These are phyloP conservation scores for Spodoptera littoralis DNA, from an alignment of 2,888 invertebrate species.

Conservation along the genomic window DNA sequence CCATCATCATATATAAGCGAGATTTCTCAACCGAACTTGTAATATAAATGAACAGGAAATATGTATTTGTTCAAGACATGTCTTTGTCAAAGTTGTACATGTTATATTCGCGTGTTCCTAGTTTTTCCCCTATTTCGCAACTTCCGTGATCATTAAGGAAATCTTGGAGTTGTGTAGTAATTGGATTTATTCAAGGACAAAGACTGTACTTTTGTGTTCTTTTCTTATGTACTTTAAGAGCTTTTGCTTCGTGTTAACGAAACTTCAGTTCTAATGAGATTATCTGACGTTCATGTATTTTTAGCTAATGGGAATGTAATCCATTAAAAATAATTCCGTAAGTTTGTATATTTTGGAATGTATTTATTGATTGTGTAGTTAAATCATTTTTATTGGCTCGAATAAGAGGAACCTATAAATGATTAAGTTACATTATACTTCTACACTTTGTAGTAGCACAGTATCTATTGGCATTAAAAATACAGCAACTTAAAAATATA, in stretches of 20 bases:
- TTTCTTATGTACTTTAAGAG: background rate
- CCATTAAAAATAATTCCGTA: no score
- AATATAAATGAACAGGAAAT: constrained; percentile 3
- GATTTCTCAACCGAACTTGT: no score
- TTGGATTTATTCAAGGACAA: constrained; percentile 21
- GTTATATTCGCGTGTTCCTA: constrained; percentile 3
- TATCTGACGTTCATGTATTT: background rate
- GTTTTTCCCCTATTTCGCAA: constrained; percentile 11
- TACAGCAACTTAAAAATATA: no score
- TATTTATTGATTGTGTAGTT: no score
- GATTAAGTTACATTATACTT: no score
- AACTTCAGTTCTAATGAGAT: background rate
- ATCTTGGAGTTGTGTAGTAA: constrained; percentile 24
- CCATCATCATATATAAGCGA: no score
- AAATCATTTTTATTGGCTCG: no score
- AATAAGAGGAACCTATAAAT: no score
- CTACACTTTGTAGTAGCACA: no score
- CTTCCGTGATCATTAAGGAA: constrained; percentile 39
- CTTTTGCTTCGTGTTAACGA: background rate
- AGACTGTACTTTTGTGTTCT: background rate
- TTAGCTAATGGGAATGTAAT: no score
- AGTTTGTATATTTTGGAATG: no score
- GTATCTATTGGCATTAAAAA: no score
- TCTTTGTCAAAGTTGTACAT: constrained; percentile 15
- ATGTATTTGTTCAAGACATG: constrained; percentile 18